Base-by-base conservation (phyloP, 2,888 invertebrate genomes). In the Baccha elongata region DNA sequence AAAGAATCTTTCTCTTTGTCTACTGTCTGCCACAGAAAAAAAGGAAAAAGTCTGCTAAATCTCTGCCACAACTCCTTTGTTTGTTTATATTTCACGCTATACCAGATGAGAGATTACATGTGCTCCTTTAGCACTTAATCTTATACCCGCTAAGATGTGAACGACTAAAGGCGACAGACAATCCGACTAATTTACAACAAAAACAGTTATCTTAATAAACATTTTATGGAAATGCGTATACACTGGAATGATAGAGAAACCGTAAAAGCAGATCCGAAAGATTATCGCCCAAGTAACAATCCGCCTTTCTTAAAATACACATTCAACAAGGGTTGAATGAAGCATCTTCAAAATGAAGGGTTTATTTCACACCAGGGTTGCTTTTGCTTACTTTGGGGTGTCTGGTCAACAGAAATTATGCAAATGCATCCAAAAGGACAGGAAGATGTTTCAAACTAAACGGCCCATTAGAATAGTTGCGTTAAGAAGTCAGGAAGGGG, bases 201-300 rank as follows among this genome's bases (percentile, higher is more conserved):
- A 86, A 87, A 79, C 85, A 86, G 86, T 87, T 87, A 87, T 88
- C 87, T 88, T 87, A 88, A 88, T 88, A 87, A 87, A 87, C 85
- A 87, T 87, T 88, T 87, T 87, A 88, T 88, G 88, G 86, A 86
- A 85, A 86, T 86, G 84, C 84, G 83, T 84, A 53, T 46, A 35
- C 52, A 58, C 10, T 10, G 13, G 21, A 11, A 37, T 11, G 17
- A 40, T 44, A 44, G 32, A 53, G 53, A 73, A 64, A 60, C 68
- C 65, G 48, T 65, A 44, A 76, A 40, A 67, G 55, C 83, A 76
- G 76, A 81, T 83, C 64, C 55, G n/a, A 72, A 72, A 76, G 83
- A 83, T 83, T 83, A 83, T 83, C 83, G 76, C 83, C 83, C 83
- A 52, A 83, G 72, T 67, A 83, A 83, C 83, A 55, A 37, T 10